Base-by-base conservation (phyloP, 2,113 vertebrate genomes). In the Acanthochromis polyacanthus region DNA sequence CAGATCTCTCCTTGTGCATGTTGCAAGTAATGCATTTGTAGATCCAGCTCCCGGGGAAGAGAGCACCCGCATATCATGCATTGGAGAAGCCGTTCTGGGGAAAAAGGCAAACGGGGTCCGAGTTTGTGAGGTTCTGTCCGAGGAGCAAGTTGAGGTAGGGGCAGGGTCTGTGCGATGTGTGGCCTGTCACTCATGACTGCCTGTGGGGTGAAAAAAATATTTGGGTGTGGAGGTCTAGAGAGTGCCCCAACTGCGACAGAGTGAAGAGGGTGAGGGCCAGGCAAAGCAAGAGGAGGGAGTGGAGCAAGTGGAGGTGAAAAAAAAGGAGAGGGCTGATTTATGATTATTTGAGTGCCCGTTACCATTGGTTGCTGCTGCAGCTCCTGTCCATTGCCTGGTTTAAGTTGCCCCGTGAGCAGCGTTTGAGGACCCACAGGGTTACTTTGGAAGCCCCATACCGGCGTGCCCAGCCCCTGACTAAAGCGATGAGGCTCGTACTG, bases 21-120 rank as follows among this genome's bases (percentile, higher is more conserved):
- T 85, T 95, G 93, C 90, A 95, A 80, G 88, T 95, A 95, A 89
- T 95, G 95, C 91, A 95, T 88, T 66, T 95, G 94, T 85, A 95
- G 88, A 85, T 95, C 94, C 72, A 95, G 69, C 75, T 95, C 94
- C 45, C 92, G 91, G 10, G 93, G 87, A 20, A 95, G 82, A 48
- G 94, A 91, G 78, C 91, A 86, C 10, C 95, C 94, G 28, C 95
- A 95, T 84, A 95, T 92, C 94, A 95, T 94, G 91, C 95, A 95
- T 71, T 92, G 93, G 48, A 94, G 91, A 38, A 93, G 91, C 55
- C 93, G 91, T 62, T 95, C 93, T 2, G 91, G 81, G 74, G 87
- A 52, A 57, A 95, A 94, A 67, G 94, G 90, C 86, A 94, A 85
- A 83, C 92, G 89, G 76, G 88, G 38, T 51, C 88, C 87, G 7